These are phyloP conservation scores for Sterrhoptilus dennistouni DNA, from an alignment of 2,113 vertebrate species.

Conservation along the genomic window DNA sequence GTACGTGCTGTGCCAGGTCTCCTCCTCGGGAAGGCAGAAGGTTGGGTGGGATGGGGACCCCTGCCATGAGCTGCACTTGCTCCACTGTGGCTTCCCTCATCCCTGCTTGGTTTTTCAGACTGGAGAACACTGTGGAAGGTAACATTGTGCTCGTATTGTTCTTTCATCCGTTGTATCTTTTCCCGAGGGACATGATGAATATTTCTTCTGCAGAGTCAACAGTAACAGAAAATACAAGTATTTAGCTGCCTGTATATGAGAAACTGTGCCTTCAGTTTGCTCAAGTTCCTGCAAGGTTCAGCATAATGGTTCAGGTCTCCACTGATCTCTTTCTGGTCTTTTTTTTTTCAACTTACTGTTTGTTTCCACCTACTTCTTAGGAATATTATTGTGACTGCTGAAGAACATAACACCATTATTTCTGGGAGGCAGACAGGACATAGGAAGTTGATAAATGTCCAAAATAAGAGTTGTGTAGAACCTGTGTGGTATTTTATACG, in stretches of 20 bases:
- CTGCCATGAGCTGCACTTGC: not conserved
- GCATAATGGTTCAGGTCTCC: not conserved
- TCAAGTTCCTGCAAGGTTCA: not conserved
- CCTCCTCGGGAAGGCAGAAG: not conserved
- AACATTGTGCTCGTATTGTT: conserved; percentile 74
- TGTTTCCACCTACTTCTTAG: not conserved
- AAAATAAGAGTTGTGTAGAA: not conserved
- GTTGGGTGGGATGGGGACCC: not conserved
- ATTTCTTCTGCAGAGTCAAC: conserved; percentile 71
- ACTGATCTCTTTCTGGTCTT: not conserved
- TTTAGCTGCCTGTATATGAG: not conserved
- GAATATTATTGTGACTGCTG: not conserved
- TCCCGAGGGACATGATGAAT: conserved; percentile 72
- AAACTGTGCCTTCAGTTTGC: not conserved
- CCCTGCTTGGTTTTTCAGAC: conserved; percentile 66
- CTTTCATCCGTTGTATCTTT: conserved; percentile 80
- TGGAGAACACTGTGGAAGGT: conserved; percentile 78
- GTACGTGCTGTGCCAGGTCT: not conserved
- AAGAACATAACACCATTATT: not conserved
- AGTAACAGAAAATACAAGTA: not conserved
- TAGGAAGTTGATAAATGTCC: not conserved
- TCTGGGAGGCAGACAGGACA: not conserved
- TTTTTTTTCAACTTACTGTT: not conserved
- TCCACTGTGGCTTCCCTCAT: not conserved
- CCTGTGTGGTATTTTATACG: not conserved